Percentiles rank a stretch among this genome's conserved stretches.
Conservation (phyloP, 2,113 vertebrate genomes). For the Dasyornis broadbenti region DNA sequence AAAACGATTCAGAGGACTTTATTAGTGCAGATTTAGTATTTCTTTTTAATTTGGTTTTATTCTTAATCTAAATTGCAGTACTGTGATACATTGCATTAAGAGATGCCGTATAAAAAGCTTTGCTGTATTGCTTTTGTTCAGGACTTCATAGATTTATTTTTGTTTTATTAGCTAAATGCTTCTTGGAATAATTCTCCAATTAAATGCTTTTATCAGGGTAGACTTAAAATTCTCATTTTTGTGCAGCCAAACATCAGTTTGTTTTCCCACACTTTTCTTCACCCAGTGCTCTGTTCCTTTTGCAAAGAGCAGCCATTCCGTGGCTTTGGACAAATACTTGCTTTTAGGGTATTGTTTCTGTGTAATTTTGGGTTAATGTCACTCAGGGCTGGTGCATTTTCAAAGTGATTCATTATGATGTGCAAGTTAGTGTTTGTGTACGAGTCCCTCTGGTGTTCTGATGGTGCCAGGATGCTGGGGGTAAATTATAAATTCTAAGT, state of each 20-base stretch:
- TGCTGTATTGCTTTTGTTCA: background rate
- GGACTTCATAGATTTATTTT: background rate
- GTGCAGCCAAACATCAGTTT: background rate
- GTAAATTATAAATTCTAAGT: background rate
- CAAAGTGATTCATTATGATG: background rate
- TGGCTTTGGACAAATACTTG: background rate
- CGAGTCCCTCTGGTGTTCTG: background rate
- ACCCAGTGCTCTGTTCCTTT: background rate
- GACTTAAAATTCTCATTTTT: background rate
- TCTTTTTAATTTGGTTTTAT: background rate
- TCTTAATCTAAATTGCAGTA: background rate
- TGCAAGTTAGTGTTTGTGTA: background rate
- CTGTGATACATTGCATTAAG: background rate
- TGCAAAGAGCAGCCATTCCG: background rate
- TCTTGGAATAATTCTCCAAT: background rate
- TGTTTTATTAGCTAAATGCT: background rate
- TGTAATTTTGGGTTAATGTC: background rate
- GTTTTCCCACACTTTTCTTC: background rate
- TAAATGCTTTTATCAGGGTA: background rate
- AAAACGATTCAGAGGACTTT: background rate
- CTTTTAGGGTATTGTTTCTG: background rate
- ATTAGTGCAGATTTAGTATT: background rate
- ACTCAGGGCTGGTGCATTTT: background rate
- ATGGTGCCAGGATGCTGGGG: rapidly evolving
- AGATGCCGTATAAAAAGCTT: background rate